A percentile compares a stretch with the other conserved stretches of the same genome.
Evolutionary conservation across 2,888 invertebrate genomes (phyloP).

Genomic region (Dioctria linearis): DNA sequence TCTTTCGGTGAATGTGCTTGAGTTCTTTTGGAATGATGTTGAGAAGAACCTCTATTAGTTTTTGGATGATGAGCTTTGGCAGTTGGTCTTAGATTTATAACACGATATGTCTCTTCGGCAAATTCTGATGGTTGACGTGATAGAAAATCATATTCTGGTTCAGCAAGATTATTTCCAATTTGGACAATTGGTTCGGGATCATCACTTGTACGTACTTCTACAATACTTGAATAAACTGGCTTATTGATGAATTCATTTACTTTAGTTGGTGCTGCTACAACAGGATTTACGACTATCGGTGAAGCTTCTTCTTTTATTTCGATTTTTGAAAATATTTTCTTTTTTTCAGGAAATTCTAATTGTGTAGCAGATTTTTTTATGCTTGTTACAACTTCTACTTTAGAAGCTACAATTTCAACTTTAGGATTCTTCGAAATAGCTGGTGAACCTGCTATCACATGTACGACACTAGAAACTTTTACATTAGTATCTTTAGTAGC

Average conservation of each 20-base stretch:
- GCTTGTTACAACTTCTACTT: slow-evolving; percentile 70
- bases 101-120: slow-evolving; percentile 88
- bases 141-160: slow-evolving; percentile 88
- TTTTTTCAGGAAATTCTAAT: slow-evolving; percentile 58
- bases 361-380: slow-evolving; percentile 62
- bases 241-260: slow-evolving; percentile 31
- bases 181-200: slow-evolving; percentile 74
- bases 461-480: slow-evolving; percentile 60
- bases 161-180: slow-evolving; percentile 82
- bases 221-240: slow-evolving; percentile 73
- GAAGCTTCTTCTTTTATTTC: slow-evolving; percentile 65
- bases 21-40: slow-evolving; percentile 67
- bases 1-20: slow-evolving; percentile 68
- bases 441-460: slow-evolving; percentile 59
- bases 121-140: slow-evolving; percentile 89
- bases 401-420: slow-evolving; percentile 71
- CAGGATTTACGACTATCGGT: slow-evolving; percentile 65
- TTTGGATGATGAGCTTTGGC: slow-evolving; percentile 65
- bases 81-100: slow-evolving; percentile 84
- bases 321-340: slow-evolving; percentile 67
- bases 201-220: slow-evolving; percentile 72
- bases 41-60: slow-evolving; percentile 61
- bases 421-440: slow-evolving; percentile 61
- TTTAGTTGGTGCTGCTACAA: slow-evolving; percentile 58
- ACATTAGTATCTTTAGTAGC: slow-evolving; percentile 53